Base-by-base conservation (phyloP, 2,797 vertebrate genomes). In the Margarornis squamiger region DNA sequence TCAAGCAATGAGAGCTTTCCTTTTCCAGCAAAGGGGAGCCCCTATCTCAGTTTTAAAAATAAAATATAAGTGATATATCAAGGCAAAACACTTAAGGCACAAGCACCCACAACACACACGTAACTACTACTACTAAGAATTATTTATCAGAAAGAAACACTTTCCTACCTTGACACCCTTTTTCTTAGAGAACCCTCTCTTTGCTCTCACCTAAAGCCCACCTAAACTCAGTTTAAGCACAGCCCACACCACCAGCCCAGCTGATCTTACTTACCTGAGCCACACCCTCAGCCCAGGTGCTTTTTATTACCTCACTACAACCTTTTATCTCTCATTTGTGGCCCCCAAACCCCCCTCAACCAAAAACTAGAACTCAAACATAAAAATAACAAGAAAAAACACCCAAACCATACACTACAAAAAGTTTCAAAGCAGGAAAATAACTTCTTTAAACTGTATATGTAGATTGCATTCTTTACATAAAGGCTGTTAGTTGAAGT, bases 341-440 rank as follows among this genome's bases (percentile, higher is more conserved):
- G 5, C 7, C 14, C 9, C 3, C 2, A 20, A 32, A 16, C 1
- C 0, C 0, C 0, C 29, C 19, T 26, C 2, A 24, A 38, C 23
- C 7, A 61, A 34, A 10, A 32, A 7, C 1, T 0, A 30, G 2
- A 57, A 2, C 1, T 30, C 10, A 30, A 10, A 32, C 1, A 1
- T 2, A 24, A 86, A 81, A 16, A 9, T 2, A 26, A 15, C 2
- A 10, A 3, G 12, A 1, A 7, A 3, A 45, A 72, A 26, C 21
- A 22, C 45, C 21, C 20, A 1, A 4, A 1, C 24, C 27, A 52
- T 0, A 1, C 0, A 0, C 4, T 14, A 3, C n/a, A 38, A 32
- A 52, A 20, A 26, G 10, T 0, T 41, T 34, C 34, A 48, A 32
- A 48, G 0, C 11, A 30, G 39, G 52, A 74, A 52, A 46, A 9